Conservation (phyloP, 2,888 invertebrate genomes). For the Macaria liturata region DNA sequence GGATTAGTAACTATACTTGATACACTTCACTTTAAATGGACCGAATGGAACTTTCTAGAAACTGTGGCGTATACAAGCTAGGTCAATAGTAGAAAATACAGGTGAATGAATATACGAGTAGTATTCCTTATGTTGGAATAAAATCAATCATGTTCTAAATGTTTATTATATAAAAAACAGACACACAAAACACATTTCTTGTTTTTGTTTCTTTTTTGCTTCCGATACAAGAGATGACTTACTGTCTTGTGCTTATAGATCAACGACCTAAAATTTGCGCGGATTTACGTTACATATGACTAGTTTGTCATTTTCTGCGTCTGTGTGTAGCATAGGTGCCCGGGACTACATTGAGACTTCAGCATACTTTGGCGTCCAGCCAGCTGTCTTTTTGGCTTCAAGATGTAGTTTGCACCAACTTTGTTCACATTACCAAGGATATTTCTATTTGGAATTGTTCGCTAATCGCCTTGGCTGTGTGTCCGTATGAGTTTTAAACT, state of each 20-base stretch:
- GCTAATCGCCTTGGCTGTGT: constrained; percentile 42
- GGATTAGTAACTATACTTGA: constrained; percentile 17
- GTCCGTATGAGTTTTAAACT: constrained; percentile 29
- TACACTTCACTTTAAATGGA: constrained; percentile 6
- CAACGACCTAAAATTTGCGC: too few relatives aligned
- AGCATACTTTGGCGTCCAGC: constrained; percentile 70
- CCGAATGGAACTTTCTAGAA: background rate
- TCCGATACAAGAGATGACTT: too few relatives aligned
- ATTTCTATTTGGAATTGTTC: constrained; percentile 52
- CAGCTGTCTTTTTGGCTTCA: constrained; percentile 81
- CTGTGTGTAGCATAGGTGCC: constrained; percentile 51
- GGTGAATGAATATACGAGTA: too few relatives aligned
- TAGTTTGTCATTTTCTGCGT: constrained; percentile 9
- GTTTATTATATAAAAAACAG: too few relatives aligned
- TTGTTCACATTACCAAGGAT: constrained; percentile 53
- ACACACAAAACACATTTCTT: too few relatives aligned
- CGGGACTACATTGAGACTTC: constrained; percentile 56
- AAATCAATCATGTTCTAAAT: too few relatives aligned
- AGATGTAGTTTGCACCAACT: constrained; percentile 74
- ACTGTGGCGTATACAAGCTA: too few relatives aligned
- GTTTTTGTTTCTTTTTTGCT: too few relatives aligned
- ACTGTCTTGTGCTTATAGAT: too few relatives aligned
- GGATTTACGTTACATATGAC: background rate
- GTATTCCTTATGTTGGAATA: too few relatives aligned
- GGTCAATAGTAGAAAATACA: too few relatives aligned